These are phyloP conservation scores for Excalfactoria chinensis DNA, from an alignment of 2,113 vertebrate species.

Conservation along the genomic window DNA sequence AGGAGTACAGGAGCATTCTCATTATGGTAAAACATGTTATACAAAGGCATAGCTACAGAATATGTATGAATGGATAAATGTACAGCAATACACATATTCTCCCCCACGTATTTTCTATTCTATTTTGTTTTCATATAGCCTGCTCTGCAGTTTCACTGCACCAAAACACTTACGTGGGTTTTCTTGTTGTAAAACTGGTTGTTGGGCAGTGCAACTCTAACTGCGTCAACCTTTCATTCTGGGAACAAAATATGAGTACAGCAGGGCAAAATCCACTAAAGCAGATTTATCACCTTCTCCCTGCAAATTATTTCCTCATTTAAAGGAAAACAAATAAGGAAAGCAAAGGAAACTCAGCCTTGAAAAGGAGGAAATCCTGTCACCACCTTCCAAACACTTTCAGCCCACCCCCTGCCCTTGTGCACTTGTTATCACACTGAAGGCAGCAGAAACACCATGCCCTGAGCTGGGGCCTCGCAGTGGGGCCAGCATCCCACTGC, in stretches of 20 bases:
- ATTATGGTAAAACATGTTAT: not conserved
- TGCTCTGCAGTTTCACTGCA: not conserved
- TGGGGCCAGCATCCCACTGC: not conserved
- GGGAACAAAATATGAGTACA: slow-evolving; percentile 26
- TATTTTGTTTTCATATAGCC: not conserved
- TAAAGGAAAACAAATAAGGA: slow-evolving; percentile 35
- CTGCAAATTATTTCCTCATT: slow-evolving; percentile 35
- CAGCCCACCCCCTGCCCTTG: rapidly evolving
- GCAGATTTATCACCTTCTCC: slow-evolving; percentile 17
- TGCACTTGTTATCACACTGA: not conserved
- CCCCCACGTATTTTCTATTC: not conserved
- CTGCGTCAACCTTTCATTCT: slow-evolving; percentile 1
- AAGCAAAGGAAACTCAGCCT: slow-evolving; percentile 16
- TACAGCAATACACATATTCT: not conserved
- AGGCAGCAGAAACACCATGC: not conserved
- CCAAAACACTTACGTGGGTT: not conserved
- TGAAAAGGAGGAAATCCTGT: slow-evolving; percentile 64
- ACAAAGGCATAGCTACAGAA: not conserved
- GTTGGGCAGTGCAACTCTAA: not conserved
- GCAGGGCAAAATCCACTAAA: slow-evolving; percentile 30
- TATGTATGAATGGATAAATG: not conserved
- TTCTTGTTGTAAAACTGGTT: not conserved
- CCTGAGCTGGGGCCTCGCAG: not conserved
- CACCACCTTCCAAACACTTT: slow-evolving; percentile 22
- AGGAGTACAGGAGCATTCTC: not conserved